A percentile compares a stretch with the other conserved stretches of the same genome.
Conservation (phyloP, 2,797 vertebrate genomes). For the Zenarchopterus dispar region DNA sequence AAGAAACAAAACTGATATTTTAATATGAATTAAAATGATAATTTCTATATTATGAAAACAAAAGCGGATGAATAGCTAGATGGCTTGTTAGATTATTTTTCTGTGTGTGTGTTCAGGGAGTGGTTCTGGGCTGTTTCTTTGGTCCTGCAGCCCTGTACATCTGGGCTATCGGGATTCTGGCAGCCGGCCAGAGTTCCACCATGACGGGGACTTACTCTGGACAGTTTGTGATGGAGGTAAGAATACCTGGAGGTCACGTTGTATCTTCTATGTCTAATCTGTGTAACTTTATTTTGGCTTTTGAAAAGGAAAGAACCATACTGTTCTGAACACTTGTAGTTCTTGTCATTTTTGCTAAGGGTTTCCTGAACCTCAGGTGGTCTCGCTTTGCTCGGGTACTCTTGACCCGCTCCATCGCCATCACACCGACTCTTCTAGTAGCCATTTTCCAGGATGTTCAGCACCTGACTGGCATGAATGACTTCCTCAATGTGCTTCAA, state of each 20-base stretch:
- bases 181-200: constrained; percentile 97
- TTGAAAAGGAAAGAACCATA: neutral
- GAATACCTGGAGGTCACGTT: neutral
- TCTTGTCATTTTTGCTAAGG: constrained; percentile 72
- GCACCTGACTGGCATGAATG: constrained; percentile 95
- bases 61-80: neutral
- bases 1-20: too few species aligned
- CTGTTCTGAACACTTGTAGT: neutral
- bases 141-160: constrained; percentile 94
- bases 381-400: constrained; percentile 93
- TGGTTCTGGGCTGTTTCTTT: constrained; percentile 91
- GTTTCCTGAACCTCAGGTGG: constrained; percentile 93
- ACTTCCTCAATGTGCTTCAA: constrained; percentile 96
- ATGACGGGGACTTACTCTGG: constrained; percentile 98
- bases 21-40: too few species aligned
- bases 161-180: constrained; percentile 96
- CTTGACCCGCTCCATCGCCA: constrained; percentile 93
- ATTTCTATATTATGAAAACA: too few species aligned
- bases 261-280: neutral
- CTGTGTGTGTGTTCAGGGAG: constrained; percentile 54
- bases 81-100: neutral
- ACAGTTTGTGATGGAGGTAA: constrained; percentile 98
- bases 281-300: neutral
- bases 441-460: constrained; percentile 93
- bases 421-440: constrained; percentile 91